phyloP scores from a whole-genome alignment of 2,888 invertebrate genomes.

The Sinhomidia bicolor region DNA sequence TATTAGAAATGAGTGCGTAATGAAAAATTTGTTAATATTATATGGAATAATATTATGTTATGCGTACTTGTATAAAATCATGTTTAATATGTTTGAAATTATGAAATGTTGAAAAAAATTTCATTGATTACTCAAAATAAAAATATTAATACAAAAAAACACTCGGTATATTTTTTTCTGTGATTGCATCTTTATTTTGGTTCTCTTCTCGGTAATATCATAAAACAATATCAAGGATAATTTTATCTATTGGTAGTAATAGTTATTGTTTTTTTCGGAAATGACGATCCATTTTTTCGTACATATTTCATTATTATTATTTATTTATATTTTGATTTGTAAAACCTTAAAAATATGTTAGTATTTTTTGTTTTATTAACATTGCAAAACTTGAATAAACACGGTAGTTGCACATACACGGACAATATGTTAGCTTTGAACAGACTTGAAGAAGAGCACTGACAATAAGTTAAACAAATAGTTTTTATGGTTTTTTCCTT shows the following conservation, averaged over 20 bases:
- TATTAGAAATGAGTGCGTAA: too few species aligned
- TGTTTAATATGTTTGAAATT: neutral
- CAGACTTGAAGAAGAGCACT: slow-evolving; percentile 32
- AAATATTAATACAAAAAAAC: neutral
- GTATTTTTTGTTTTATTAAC: neutral
- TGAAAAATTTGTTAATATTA: too few species aligned
- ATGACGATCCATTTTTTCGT: neutral
- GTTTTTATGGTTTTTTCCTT: neutral
- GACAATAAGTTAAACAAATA: neutral
- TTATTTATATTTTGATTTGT: neutral
- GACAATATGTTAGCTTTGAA: neutral
- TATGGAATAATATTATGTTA: too few species aligned
- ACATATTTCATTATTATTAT: too few species aligned
- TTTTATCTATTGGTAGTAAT: neutral
- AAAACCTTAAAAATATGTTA: neutral
- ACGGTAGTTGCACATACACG: neutral
- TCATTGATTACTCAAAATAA: neutral
- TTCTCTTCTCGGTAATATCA: neutral
- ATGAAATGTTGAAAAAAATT: neutral
- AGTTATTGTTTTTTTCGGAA: neutral
- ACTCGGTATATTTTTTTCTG: neutral
- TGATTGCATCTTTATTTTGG: slow-evolving; percentile 32
- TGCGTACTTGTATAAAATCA: too few species aligned
- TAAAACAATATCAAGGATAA: slow-evolving; percentile 9
- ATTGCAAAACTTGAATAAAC: neutral